A percentile compares a stretch with the other conserved stretches of the same genome.
Evolutionary conservation across 2,797 vertebrate species (phyloP).

Genomic region (Lateolabrax maculatus): DNA sequence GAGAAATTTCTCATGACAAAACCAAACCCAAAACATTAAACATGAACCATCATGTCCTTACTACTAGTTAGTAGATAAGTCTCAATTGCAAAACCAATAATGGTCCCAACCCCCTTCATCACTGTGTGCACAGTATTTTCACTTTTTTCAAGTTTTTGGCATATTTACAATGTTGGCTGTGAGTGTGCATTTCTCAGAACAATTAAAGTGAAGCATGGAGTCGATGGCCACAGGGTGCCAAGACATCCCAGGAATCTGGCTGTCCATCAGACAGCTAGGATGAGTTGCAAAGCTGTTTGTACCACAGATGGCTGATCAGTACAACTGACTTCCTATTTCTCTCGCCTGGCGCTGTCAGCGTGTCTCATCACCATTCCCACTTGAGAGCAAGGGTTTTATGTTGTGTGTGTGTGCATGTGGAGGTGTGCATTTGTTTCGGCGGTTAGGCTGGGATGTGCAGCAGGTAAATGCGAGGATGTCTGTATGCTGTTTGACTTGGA

Average conservation of each 20-base stretch:
- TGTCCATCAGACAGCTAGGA: slow-evolving; percentile 76
- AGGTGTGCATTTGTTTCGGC: slow-evolving; percentile 27
- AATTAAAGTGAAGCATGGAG: slow-evolving; percentile 72
- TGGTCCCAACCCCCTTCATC: not conserved
- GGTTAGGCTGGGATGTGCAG: slow-evolving; percentile 28
- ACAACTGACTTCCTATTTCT: slow-evolving; percentile 78
- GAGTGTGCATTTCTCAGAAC: slow-evolving; percentile 66
- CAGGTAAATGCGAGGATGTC: slow-evolving; percentile 55
- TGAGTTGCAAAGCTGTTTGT: slow-evolving; percentile 81
- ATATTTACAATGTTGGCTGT: slow-evolving; percentile 53
- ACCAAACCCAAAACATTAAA: not conserved
- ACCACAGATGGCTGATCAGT: slow-evolving; percentile 87
- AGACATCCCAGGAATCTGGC: slow-evolving; percentile 76
- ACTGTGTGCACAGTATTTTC: slow-evolving; percentile 17
- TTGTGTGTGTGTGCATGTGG: slow-evolving; percentile 14
- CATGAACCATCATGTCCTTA: not conserved
- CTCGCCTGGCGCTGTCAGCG: slow-evolving; percentile 69
- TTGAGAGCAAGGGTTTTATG: slow-evolving; percentile 56
- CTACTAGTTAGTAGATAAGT: not conserved
- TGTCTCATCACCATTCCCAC: slow-evolving; percentile 68
- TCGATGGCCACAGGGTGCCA: slow-evolving; percentile 66
- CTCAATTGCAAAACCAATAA: not conserved
- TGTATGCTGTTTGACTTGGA: slow-evolving; percentile 40
- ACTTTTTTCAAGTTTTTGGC: slow-evolving; percentile 54
- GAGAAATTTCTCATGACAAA: not conserved